A percentile compares a stretch with the other conserved stretches of the same genome.
phyloP scores from a whole-genome alignment of 1,140 invertebrate species.

The Cydia pomonella region DNA sequence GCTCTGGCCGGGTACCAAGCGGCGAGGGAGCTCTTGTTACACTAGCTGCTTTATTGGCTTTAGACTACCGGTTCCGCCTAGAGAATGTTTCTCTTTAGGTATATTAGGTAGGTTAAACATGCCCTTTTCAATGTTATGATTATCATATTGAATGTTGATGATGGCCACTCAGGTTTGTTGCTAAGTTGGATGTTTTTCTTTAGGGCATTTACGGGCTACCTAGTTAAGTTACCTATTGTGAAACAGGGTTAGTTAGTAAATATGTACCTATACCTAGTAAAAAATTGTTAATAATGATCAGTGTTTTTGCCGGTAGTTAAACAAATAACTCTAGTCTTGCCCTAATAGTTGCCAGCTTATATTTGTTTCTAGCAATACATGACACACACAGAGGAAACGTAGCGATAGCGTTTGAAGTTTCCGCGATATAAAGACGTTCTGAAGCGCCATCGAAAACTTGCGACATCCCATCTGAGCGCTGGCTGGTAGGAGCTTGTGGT shows the following conservation, averaged over 20 bases:
- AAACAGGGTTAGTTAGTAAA: background rate
- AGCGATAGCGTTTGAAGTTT: too few species aligned
- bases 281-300: too few species aligned
- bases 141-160: background rate
- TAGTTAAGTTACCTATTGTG: background rate
- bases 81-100: slow-evolving; percentile 40
- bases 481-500: too few species aligned
- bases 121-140: slow-evolving; percentile 31
- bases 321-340: too few species aligned
- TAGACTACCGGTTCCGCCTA: slow-evolving; percentile 49
- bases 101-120: slow-evolving; percentile 12
- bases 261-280: too few species aligned
- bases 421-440: too few species aligned
- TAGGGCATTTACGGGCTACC: background rate
- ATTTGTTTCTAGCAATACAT: too few species aligned
- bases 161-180: background rate
- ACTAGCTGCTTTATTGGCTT: slow-evolving; percentile 33
- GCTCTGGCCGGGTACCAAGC: slow-evolving; percentile 35
- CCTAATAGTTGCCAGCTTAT: too few species aligned
- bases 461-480: too few species aligned
- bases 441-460: too few species aligned
- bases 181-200: background rate
- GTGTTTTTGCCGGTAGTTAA: too few species aligned
- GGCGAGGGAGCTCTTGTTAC: slow-evolving; percentile 41
- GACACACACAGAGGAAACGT: too few species aligned